Percentiles rank a stretch among this genome's conserved stretches.
phyloP scores from a whole-genome alignment of 2,113 vertebrate genomes.

The Pogonocichla stellata region DNA sequence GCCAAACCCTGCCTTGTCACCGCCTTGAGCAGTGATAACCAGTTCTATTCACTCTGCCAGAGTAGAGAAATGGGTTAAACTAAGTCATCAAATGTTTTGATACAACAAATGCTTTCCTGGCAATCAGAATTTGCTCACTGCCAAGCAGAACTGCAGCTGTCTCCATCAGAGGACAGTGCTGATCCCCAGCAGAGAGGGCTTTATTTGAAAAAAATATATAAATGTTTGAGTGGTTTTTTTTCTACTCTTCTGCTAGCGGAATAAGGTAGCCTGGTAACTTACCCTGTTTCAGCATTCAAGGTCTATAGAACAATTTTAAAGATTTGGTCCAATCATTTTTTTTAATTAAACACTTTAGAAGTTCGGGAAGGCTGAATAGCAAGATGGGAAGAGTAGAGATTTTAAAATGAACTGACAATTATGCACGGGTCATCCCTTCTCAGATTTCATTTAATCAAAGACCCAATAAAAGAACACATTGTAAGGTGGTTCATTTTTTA shows the following conservation, averaged over 20 bases:
- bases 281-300: not conserved
- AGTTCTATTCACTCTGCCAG: not conserved
- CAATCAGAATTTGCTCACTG: not conserved
- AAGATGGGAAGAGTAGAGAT: slow-evolving; percentile 2
- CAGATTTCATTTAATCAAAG: slow-evolving; percentile 51
- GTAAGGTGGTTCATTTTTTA: slow-evolving; percentile 39
- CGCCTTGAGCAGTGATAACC: not conserved
- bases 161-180: not conserved
- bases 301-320: slow-evolving; percentile 1
- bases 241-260: not conserved
- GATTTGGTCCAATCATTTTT: slow-evolving; percentile 19
- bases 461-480: not conserved
- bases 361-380: not conserved
- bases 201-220: not conserved
- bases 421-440: slow-evolving; percentile 38
- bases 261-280: not conserved
- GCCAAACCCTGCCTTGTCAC: not conserved
- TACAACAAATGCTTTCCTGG: not conserved
- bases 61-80: not conserved
- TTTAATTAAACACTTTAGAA: slow-evolving; percentile 49
- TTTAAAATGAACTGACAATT: slow-evolving; percentile 38
- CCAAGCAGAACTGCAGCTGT: not conserved
- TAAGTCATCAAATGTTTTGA: not conserved
- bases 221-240: not conserved
- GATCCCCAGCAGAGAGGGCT: not conserved